Percentiles rank a stretch among this genome's conserved stretches.
phyloP scores from a whole-genome alignment of 2,113 vertebrate species.

The Oncorhynchus gorbuscha region DNA sequence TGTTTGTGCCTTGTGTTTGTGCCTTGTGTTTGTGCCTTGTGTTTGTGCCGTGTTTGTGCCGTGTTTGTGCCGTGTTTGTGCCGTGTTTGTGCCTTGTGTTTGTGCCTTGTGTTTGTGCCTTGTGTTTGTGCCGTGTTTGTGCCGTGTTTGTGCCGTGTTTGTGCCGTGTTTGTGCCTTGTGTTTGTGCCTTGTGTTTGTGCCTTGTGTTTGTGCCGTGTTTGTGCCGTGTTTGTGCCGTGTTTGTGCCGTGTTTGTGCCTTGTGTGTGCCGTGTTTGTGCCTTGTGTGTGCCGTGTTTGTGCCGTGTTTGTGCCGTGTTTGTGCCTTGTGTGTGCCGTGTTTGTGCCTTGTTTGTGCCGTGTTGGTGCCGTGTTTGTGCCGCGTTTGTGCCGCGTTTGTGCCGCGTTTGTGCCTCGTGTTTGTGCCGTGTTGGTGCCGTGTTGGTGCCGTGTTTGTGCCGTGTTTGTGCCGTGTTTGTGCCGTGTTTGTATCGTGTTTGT shows the following conservation, averaged over 20 bases:
- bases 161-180: slow-evolving; percentile 26
- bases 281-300: too few species aligned
- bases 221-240: background rate
- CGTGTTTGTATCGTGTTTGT: too few species aligned
- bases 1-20: slow-evolving; percentile 23
- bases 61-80: slow-evolving; percentile 37
- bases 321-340: slow-evolving; percentile 5
- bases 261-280: slow-evolving; percentile 1
- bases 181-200: slow-evolving; percentile 31
- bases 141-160: too few species aligned
- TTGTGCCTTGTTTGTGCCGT: background rate
- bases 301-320: too few species aligned
- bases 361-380: slow-evolving; percentile 5
- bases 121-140: slow-evolving; percentile 24
- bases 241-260: slow-evolving; percentile 38
- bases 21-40: slow-evolving; percentile 31
- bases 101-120: slow-evolving; percentile 17
- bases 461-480: slow-evolving; percentile 3
- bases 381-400: slow-evolving; percentile 13
- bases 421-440: slow-evolving; percentile 29
- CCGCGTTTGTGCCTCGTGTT: slow-evolving; percentile 31
- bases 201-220: slow-evolving; percentile 19
- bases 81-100: slow-evolving; percentile 35
- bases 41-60: slow-evolving; percentile 34
- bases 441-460: background rate